Conservation (phyloP, 2,797 vertebrate genomes). For the Sebastes diaconus region DNA sequence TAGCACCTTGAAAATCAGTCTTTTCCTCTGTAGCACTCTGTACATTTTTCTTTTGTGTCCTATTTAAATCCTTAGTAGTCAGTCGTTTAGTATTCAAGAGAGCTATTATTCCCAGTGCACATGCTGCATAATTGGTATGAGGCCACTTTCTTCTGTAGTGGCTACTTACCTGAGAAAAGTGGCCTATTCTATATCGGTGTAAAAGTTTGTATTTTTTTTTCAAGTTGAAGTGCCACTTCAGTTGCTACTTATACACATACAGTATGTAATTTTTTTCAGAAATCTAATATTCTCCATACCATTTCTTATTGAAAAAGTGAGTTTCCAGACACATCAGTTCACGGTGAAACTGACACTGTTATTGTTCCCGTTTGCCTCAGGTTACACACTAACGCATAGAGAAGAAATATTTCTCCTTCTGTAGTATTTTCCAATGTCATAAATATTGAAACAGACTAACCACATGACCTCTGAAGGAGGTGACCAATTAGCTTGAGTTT, state of each 20-base stretch:
- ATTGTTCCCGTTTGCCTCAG: background rate
- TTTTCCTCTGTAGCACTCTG: background rate
- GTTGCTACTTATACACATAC: background rate
- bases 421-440: background rate
- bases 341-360: background rate
- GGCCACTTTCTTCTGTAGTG: slow-evolving; percentile 13
- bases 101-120: background rate
- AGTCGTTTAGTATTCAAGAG: background rate
- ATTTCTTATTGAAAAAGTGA: background rate
- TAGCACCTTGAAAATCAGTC: background rate
- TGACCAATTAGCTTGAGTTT: too few relatives aligned
- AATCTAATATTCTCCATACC: background rate
- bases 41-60: background rate
- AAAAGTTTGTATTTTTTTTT: background rate
- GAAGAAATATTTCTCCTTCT: background rate
- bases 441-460: background rate
- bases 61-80: background rate
- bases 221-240: background rate
- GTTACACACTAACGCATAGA: background rate
- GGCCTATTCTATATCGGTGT: background rate
- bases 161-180: slow-evolving; percentile 14
- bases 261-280: background rate
- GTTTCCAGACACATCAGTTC: background rate
- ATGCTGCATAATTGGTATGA: background rate
- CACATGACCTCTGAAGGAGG: too few relatives aligned